These are phyloP conservation scores for Nasonia longicornis DNA, from an alignment of 1,140 invertebrate species.

Conservation along the genomic window DNA sequence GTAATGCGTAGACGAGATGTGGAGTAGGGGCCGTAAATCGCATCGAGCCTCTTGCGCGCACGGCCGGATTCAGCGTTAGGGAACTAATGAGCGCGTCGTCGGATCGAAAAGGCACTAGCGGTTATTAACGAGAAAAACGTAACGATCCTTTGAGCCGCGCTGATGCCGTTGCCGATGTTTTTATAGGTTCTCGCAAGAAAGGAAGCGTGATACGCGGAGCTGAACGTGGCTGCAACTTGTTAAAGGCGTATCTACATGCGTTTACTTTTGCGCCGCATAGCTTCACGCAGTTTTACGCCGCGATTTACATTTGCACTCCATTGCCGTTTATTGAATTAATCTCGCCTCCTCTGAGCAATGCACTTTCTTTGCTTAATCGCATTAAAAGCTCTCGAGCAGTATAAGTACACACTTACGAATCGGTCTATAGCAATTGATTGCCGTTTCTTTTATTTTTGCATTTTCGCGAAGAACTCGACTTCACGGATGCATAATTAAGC, in stretches of 20 bases:
- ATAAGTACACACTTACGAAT: background rate
- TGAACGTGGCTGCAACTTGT: conserved; percentile 46
- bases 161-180: conserved; percentile 53
- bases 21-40: background rate
- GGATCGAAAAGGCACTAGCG: conserved; percentile 48
- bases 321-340: conserved; percentile 18
- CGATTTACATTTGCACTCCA: background rate
- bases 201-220: conserved; percentile 49
- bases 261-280: conserved; percentile 5
- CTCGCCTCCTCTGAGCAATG: background rate
- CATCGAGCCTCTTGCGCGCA: background rate
- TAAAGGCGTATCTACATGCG: conserved; percentile 41
- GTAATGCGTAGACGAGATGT: too few relatives aligned
- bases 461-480: background rate
- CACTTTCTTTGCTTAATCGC: background rate
- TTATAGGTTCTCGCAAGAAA: conserved; percentile 51
- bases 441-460: background rate
- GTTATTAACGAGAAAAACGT: conserved; percentile 46
- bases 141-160: conserved; percentile 54
- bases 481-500: too few relatives aligned
- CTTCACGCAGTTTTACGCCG: background rate
- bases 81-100: conserved; percentile 56
- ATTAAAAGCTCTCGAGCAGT: background rate
- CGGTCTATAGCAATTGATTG: background rate
- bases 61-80: conserved; percentile 49